Evolutionary conservation across 2,888 invertebrate genomes (phyloP).

Genomic region (Ceriagrion tenellum): DNA sequence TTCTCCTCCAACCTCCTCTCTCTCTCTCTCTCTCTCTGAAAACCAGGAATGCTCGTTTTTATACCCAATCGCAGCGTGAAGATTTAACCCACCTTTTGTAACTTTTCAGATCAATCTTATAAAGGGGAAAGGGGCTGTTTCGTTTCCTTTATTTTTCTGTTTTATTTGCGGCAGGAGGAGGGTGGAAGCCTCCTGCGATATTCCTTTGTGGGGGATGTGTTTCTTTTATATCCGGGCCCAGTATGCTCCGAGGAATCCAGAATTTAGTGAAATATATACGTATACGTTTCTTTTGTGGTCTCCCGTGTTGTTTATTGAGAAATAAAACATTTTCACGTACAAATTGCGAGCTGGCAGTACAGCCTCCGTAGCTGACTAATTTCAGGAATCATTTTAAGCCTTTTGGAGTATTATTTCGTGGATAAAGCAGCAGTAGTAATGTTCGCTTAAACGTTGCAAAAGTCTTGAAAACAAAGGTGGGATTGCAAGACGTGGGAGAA

Average conservation of each 20-base stretch:
- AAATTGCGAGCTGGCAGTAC: background rate
- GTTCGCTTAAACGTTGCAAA: background rate
- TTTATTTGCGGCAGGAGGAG: background rate
- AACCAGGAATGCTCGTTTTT: background rate
- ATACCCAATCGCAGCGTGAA: conserved; percentile 17
- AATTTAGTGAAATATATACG: background rate
- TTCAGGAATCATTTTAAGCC: background rate
- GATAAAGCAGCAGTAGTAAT: background rate
- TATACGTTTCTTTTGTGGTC: background rate
- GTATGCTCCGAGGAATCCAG: background rate
- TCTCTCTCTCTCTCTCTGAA: too few relatives aligned
- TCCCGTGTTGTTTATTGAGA: background rate
- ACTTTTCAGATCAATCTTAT: conserved; percentile 41
- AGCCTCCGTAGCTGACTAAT: background rate
- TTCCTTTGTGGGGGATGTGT: background rate
- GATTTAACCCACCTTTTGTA: conserved; percentile 11
- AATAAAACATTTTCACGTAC: background rate
- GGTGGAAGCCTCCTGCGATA: background rate
- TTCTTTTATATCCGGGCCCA: background rate
- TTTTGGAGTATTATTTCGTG: background rate
- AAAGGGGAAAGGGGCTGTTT: background rate
- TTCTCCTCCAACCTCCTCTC: too few relatives aligned
- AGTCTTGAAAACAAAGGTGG: background rate
- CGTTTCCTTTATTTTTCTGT: background rate
- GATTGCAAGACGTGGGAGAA: too few relatives aligned